Evolutionary conservation across 1,140 invertebrate genomes (phyloP).

Genomic region (Cheumatopsyche charites): DNA sequence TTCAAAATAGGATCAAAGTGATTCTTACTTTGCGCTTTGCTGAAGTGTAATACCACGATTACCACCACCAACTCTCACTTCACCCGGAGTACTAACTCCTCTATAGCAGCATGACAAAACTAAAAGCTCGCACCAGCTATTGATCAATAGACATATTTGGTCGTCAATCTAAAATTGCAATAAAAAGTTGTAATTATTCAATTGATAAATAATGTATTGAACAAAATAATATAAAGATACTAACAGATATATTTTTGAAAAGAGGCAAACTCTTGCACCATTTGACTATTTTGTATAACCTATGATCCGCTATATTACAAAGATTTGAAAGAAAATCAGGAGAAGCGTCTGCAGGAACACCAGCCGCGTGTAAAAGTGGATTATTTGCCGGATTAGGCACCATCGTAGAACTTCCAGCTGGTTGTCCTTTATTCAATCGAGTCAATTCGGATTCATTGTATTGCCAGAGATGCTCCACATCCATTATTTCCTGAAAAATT

Average conservation of each 20-base stretch:
- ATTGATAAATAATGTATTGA: slow-evolving; percentile 31
- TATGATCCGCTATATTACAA: slow-evolving; percentile 92
- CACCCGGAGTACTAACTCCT: slow-evolving; percentile 83
- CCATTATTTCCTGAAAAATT: slow-evolving; percentile 84
- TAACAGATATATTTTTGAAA: slow-evolving; percentile 93
- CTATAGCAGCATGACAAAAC: slow-evolving; percentile 92
- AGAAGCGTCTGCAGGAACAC: slow-evolving; percentile 68
- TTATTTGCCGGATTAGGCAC: slow-evolving; percentile 56
- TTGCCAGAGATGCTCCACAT: slow-evolving; percentile 92
- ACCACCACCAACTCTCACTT: slow-evolving; percentile 80
- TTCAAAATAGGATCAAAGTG: too few species aligned
- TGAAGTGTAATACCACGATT: slow-evolving; percentile 75
- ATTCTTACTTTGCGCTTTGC: slow-evolving; percentile 67
- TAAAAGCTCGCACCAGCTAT: slow-evolving; percentile 96
- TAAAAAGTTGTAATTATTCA: slow-evolving; percentile 25
- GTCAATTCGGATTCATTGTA: slow-evolving; percentile 77
- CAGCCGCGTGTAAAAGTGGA: slow-evolving; percentile 67
- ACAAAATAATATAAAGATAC: slow-evolving; percentile 50
- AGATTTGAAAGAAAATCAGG: slow-evolving; percentile 86
- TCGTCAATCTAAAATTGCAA: slow-evolving; percentile 81
- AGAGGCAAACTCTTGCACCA: slow-evolving; percentile 97
- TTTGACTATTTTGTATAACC: slow-evolving; percentile 96
- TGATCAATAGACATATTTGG: slow-evolving; percentile 94
- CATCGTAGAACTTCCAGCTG: slow-evolving; percentile 49
- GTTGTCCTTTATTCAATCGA: slow-evolving; percentile 62